Base-by-base conservation (phyloP, 2,113 vertebrate genomes). In the Laticauda colubrina region DNA sequence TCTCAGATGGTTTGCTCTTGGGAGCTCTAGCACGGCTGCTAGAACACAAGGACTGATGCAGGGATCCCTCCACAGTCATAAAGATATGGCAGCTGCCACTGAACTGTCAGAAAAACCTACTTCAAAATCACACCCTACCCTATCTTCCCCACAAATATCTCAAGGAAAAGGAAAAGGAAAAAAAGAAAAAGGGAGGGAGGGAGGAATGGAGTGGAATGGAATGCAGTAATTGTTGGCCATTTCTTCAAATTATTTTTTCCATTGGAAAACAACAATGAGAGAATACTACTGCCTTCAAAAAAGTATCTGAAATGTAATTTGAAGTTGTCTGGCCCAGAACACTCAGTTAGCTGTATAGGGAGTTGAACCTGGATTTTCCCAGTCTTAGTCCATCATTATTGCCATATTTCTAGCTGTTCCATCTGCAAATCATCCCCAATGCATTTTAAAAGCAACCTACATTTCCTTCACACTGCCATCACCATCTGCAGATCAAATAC, bases 1-100 rank as follows among this genome's bases (percentile, higher is more conserved):
- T 94, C 57, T 96, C 39, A 6, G 59, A 51, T 39, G 23, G n/a
- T 85, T 90, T n/a, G 39, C 29, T 81, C 23, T 48, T 85, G 51
- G 11, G 24, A 86, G 45, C 20, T 20, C 59, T 21, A 59, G n/a
- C 45, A 39, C 0, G 85, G 54, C 53, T 39, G 88, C 34, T 51
- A 34, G 48, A 55, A 92, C 86, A 51, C 69, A 51, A 92, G 34
- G 29, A 59, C 11, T 89, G 87, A 85, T 57, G 9, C 26, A 85
- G 64, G 9, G 29, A 11, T 89, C 55, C 26, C 29, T 89, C 69
- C n/a, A 87, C 21, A 64, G 10, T 39, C 85, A 69, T 54, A 75
- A 75, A 57, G 10, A n/a, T 29, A 34, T 59, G 24, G 69, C 54
- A 85, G 26, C 69, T 81, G 69, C 75, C 75, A 81, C 75, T 81